Conservation (phyloP, 37 sponge, comb jelly and placozoan species). For the Axinella damicornis region DNA sequence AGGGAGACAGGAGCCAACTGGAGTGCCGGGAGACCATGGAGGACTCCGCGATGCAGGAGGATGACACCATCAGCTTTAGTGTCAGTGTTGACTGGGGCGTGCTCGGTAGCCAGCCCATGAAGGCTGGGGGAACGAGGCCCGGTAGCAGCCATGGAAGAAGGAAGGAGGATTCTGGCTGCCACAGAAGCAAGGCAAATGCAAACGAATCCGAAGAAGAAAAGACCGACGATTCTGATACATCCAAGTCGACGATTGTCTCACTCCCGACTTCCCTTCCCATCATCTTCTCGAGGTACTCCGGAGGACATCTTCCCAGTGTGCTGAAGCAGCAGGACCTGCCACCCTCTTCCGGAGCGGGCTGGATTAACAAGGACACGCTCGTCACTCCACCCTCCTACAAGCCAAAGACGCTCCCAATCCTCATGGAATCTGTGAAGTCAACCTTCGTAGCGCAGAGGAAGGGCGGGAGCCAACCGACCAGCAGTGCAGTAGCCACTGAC, state of each 20-base stretch:
- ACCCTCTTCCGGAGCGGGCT: neutral
- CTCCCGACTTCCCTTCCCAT: conserved; percentile 45
- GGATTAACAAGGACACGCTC: neutral
- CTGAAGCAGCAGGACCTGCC: neutral
- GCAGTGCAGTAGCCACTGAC: no score
- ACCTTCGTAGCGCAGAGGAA: neutral
- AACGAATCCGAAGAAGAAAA: conserved; percentile 14
- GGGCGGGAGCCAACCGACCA: no score
- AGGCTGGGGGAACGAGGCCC: neutral
- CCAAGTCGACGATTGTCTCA: conserved; percentile 50
- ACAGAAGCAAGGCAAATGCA: no score
- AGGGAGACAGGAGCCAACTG: neutral
- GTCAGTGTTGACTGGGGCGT: conserved; percentile 20
- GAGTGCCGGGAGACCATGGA: no score
- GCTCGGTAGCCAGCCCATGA: neutral
- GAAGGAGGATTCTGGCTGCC: no score
- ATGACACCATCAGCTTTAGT: no score
- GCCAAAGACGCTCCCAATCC: neutral
- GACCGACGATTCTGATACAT: conserved; percentile 11
- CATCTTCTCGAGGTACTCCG: conserved; percentile 13
- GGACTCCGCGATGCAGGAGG: no score
- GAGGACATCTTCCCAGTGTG: no score
- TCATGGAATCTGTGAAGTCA: conserved; percentile 13
- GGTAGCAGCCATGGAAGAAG: neutral
- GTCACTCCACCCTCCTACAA: neutral